Percentiles rank a stretch among this genome's conserved stretches.
phyloP scores from a whole-genome alignment of 2,888 invertebrate genomes.

The Oligia fasciuncula region DNA sequence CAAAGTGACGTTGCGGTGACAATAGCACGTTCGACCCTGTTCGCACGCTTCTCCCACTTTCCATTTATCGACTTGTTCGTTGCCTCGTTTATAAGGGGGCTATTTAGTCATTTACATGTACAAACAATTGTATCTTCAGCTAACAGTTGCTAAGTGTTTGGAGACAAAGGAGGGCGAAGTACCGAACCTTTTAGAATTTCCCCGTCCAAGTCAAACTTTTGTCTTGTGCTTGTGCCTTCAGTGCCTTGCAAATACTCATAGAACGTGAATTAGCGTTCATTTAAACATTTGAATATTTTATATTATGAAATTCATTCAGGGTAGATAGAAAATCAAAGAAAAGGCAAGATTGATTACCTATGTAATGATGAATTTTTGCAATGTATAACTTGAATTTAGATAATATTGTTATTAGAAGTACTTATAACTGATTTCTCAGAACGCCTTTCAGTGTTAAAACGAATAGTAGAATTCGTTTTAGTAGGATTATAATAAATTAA shows the following conservation, averaged over 20 bases:
- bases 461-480: too few relatives aligned
- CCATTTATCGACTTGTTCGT: conserved; percentile 83
- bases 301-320: background rate
- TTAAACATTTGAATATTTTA: conserved; percentile 10
- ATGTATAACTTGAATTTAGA: background rate
- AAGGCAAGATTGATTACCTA: background rate
- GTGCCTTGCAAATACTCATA: conserved; percentile 33
- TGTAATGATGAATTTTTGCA: background rate
- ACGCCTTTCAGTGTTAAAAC: background rate
- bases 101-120: conserved; percentile 77
- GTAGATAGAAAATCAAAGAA: background rate
- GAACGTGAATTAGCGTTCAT: conserved; percentile 17
- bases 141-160: conserved; percentile 54
- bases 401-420: background rate
- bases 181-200: conserved; percentile 53
- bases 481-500: background rate
- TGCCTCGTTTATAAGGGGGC: conserved; percentile 78
- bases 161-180: conserved; percentile 45
- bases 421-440: background rate
- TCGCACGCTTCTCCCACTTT: conserved; percentile 86
- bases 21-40: conserved; percentile 86
- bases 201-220: conserved; percentile 36
- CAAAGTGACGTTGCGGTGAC: conserved; percentile 81
- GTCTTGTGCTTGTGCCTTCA: conserved; percentile 36
- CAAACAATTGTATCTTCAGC: conserved; percentile 54